These are phyloP conservation scores for Dorcus parallelipipedus DNA, from an alignment of 2,888 invertebrate genomes.

Conservation along the genomic window DNA sequence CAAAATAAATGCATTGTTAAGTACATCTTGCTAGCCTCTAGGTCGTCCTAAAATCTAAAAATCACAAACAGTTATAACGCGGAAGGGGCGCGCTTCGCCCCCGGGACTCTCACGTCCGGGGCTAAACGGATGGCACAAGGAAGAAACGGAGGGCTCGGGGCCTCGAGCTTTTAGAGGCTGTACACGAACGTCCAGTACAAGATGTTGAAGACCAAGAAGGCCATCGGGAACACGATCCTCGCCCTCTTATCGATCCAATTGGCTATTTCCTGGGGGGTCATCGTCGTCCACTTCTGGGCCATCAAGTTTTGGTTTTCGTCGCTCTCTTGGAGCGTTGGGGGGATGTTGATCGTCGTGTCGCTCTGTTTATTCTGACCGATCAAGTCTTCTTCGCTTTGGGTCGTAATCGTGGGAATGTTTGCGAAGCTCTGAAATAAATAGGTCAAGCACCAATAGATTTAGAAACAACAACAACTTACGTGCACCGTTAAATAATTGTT, in stretches of 20 bases:
- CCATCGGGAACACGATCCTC: constrained; percentile 70
- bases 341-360: constrained; percentile 16
- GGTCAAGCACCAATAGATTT: background rate
- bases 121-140: no score
- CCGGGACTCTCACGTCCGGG: no score
- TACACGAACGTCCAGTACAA: constrained; percentile 46
- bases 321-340: constrained; percentile 18
- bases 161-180: background rate
- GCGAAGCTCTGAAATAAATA: constrained; percentile 58
- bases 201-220: constrained; percentile 74
- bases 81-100: no score
- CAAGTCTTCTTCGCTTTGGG: constrained; percentile 64
- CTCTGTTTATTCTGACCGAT: constrained; percentile 30
- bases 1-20: constrained; percentile 6
- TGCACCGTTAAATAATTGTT: constrained; percentile 36
- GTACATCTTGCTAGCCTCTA: no score
- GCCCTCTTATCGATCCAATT: constrained; percentile 83
- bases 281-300: constrained; percentile 64
- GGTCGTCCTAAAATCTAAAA: no score
- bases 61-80: no score
- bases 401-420: constrained; percentile 67
- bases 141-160: no score
- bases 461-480: constrained; percentile 21
- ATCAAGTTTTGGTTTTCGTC: constrained; percentile 22
- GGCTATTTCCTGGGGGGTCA: constrained; percentile 86